Percentiles rank a stretch among this genome's conserved stretches.
These are phyloP conservation scores for Beroe forskalii DNA, from an alignment of 37 sponge, comb jelly and placozoan species.

Conservation along the genomic window DNA sequence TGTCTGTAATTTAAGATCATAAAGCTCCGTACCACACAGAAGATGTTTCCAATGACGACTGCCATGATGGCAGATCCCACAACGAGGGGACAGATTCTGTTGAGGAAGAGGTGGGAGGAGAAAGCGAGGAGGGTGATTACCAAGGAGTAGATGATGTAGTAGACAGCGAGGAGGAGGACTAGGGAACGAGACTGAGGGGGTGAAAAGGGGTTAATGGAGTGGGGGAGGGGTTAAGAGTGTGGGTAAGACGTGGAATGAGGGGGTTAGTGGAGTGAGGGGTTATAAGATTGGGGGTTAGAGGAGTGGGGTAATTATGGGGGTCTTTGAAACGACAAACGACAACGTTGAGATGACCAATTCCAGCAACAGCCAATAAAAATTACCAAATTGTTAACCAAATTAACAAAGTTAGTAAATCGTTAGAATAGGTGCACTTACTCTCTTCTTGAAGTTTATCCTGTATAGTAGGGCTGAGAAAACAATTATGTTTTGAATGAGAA, in stretches of 20 bases:
- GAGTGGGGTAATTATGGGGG: too few species aligned
- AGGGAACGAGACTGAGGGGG: conserved; percentile 2
- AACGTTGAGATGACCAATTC: too few species aligned
- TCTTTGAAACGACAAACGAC: too few species aligned
- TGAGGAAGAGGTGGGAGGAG: not conserved
- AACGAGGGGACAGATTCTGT: not conserved
- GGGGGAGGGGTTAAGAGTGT: too few species aligned
- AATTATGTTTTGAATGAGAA: not conserved
- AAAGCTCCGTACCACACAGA: conserved; percentile 43
- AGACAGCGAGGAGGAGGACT: conserved; percentile 6
- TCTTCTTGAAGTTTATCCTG: not conserved
- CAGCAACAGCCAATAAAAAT: too few species aligned
- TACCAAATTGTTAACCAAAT: too few species aligned
- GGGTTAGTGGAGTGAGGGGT: too few species aligned
- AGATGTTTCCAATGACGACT: not conserved
- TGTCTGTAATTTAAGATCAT: too few species aligned
- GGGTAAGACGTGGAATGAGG: too few species aligned
- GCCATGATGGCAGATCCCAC: not conserved
- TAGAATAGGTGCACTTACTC: too few species aligned
- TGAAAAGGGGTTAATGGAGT: not conserved
- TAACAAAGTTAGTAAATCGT: too few species aligned
- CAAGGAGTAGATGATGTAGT: conserved; percentile 47
- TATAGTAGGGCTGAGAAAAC: not conserved
- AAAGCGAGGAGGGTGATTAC: not conserved
- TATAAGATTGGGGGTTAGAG: too few species aligned